Percentiles rank a stretch among this genome's conserved stretches.
Evolutionary conservation across 2,797 vertebrate genomes (phyloP).

Genomic region (Takifugu rubripes): DNA sequence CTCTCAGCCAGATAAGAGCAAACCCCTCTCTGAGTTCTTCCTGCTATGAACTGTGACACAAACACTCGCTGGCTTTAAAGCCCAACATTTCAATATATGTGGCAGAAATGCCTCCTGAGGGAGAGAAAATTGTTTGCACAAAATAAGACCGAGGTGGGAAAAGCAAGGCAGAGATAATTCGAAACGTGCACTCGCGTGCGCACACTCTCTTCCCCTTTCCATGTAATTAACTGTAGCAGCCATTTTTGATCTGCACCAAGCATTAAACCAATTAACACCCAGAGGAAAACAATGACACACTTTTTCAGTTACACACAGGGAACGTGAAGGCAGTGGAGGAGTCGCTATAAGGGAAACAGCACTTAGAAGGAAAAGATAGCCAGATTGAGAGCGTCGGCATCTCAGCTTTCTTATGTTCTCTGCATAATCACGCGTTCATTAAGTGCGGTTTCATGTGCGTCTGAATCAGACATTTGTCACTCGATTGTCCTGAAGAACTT

Average conservation of each 20-base stretch:
- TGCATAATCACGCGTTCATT: no score
- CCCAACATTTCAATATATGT: slow-evolving; percentile 1
- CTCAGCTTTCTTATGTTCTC: no score
- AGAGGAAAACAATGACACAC: slow-evolving; percentile 52
- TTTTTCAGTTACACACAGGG: slow-evolving; percentile 43
- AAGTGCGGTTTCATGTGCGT: no score
- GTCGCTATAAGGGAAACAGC: slow-evolving; percentile 27
- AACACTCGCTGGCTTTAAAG: slow-evolving; percentile 5
- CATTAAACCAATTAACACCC: slow-evolving; percentile 48
- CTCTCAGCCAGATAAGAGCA: neutral
- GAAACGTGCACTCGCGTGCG: slow-evolving; percentile 4
- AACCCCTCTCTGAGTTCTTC: slow-evolving; percentile 6
- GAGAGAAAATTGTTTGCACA: slow-evolving; percentile 7
- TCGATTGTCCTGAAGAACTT: no score
- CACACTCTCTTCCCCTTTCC: slow-evolving; percentile 28
- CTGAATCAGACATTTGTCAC: no score
- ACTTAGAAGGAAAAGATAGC: slow-evolving; percentile 10
- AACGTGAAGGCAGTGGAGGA: slow-evolving; percentile 27
- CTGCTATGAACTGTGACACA: slow-evolving; percentile 9
- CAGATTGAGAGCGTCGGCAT: neutral
- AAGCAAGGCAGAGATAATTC: slow-evolving; percentile 10
- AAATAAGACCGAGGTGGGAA: slow-evolving; percentile 18
- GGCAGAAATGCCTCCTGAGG: slow-evolving; percentile 1
- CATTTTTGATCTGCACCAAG: slow-evolving; percentile 45
- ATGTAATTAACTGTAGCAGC: slow-evolving; percentile 47